A percentile compares a stretch with the other conserved stretches of the same genome.
Evolutionary conservation across 2,888 invertebrate genomes (phyloP).

Genomic region (Ditylenchus weischeri): DNA sequence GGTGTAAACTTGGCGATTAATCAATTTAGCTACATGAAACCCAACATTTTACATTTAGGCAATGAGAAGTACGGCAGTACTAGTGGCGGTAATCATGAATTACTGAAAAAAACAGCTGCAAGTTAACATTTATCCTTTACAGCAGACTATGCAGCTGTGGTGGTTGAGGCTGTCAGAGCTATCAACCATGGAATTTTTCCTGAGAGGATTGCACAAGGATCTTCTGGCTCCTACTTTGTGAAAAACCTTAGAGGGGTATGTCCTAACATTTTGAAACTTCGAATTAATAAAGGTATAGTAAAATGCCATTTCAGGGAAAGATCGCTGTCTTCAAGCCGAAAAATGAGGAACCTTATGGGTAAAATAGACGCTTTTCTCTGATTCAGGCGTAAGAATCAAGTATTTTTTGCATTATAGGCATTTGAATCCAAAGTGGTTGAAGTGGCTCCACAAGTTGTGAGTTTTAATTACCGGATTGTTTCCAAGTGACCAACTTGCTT

Average conservation of each 20-base stretch:
- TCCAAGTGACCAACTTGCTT: neutral
- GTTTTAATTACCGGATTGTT: neutral
- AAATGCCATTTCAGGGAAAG: conserved; percentile 71
- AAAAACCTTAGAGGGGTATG: conserved; percentile 73
- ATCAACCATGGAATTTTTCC: conserved; percentile 92
- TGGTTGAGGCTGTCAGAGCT: conserved; percentile 64
- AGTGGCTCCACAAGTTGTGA: conserved; percentile 80
- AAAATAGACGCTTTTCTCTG: too few relatives aligned
- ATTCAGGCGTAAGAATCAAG: too few relatives aligned
- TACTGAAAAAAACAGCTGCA: too few relatives aligned
- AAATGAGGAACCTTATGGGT: conserved; percentile 97
- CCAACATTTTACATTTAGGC: conserved; percentile 20
- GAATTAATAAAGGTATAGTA: conserved; percentile 1
- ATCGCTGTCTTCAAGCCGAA: conserved; percentile 98
- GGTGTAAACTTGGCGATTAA: too few relatives aligned
- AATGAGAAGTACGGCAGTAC: conserved; percentile 49
- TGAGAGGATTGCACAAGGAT: conserved; percentile 95
- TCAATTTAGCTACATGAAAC: neutral
- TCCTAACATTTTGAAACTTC: conserved; percentile 3
- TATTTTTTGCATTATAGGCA: conserved; percentile 60
- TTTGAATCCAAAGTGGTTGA: conserved; percentile 98
- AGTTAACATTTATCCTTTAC: too few relatives aligned
- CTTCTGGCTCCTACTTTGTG: conserved; percentile 98
- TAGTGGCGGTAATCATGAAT: conserved; percentile 25
- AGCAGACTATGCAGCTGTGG: conserved; percentile 41